A percentile compares a stretch with the other conserved stretches of the same genome.
Evolutionary conservation across 2,797 vertebrate genomes (phyloP).

Genomic region (Menidia menidia): DNA sequence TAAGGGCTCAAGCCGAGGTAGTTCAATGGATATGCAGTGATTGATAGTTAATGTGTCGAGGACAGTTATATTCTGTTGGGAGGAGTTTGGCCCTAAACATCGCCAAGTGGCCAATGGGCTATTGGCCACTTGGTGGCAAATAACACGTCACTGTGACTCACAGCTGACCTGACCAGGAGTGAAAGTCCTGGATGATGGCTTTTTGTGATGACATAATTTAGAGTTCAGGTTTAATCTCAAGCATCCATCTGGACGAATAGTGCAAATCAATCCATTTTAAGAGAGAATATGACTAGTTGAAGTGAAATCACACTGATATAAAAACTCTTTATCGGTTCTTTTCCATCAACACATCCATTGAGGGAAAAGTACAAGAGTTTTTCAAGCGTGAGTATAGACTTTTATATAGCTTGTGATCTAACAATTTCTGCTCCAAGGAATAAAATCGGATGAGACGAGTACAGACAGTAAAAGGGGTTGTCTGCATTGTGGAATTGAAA

Average conservation of each 20-base stretch:
- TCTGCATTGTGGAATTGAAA: no score
- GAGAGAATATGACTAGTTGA: not conserved
- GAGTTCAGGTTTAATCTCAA: slow-evolving; percentile 19
- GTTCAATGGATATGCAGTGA: slow-evolving; percentile 59
- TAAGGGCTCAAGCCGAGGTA: slow-evolving; percentile 27
- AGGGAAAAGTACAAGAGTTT: no score
- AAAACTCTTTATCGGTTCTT: no score
- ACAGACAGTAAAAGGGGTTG: no score
- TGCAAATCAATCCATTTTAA: not conserved
- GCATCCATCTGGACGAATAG: not conserved
- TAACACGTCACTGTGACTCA: slow-evolving; percentile 47
- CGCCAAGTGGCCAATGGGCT: slow-evolving; percentile 64
- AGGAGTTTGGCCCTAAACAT: slow-evolving; percentile 72
- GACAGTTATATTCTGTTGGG: slow-evolving; percentile 75
- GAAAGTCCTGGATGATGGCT: slow-evolving; percentile 18
- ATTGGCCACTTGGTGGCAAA: slow-evolving; percentile 23
- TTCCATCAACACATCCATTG: no score
- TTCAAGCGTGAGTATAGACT: no score
- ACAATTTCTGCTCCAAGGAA: no score
- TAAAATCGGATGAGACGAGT: no score
- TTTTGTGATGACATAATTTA: slow-evolving; percentile 17
- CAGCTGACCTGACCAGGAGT: not conserved
- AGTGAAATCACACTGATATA: no score
- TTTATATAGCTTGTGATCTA: no score
- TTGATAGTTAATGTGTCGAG: slow-evolving; percentile 77